Percentiles rank a stretch among this genome's conserved stretches.
These are phyloP conservation scores for Atrichornis clamosus DNA, from an alignment of 2,113 vertebrate species.

Conservation along the genomic window DNA sequence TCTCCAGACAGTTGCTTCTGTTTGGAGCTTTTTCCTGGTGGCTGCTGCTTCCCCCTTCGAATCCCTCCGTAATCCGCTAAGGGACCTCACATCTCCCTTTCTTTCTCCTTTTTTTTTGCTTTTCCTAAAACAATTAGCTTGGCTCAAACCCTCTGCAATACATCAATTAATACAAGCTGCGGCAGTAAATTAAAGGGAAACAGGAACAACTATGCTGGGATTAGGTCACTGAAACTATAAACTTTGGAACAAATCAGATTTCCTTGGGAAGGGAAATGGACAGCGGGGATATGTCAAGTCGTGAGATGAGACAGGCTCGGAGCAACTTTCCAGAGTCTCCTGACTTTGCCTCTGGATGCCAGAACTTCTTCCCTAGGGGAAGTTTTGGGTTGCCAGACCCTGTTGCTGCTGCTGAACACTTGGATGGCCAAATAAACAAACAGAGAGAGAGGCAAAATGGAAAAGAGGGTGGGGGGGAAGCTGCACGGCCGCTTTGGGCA, in stretches of 20 bases:
- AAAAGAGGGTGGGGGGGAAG: too few relatives aligned
- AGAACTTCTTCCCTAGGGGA: constrained; percentile 53
- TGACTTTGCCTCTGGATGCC: constrained; percentile 28
- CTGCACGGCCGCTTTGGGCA: accelerated
- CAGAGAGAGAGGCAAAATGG: background rate
- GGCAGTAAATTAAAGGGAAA: constrained; percentile 67
- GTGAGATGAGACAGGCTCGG: constrained; percentile 32
- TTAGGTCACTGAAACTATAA: constrained; percentile 66
- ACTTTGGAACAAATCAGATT: constrained; percentile 58
- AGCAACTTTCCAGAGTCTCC: constrained; percentile 62
- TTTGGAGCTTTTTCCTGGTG: background rate
- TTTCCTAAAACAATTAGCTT: constrained; percentile 71
- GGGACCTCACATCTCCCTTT: constrained; percentile 38
- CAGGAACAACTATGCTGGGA: constrained; percentile 60
- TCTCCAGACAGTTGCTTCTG: background rate
- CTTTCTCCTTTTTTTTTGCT: constrained; percentile 38
- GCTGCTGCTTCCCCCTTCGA: background rate
- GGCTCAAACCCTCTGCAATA: constrained; percentile 65
- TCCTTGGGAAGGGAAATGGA: constrained; percentile 54
- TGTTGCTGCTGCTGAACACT: background rate
- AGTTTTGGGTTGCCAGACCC: constrained; percentile 38
- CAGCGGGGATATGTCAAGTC: constrained; percentile 17
- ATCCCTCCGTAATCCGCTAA: constrained; percentile 42
- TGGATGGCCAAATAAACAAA: constrained; percentile 26
- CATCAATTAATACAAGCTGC: constrained; percentile 52